phyloP scores from a whole-genome alignment of 2,797 vertebrate species.

The Avahi laniger region DNA sequence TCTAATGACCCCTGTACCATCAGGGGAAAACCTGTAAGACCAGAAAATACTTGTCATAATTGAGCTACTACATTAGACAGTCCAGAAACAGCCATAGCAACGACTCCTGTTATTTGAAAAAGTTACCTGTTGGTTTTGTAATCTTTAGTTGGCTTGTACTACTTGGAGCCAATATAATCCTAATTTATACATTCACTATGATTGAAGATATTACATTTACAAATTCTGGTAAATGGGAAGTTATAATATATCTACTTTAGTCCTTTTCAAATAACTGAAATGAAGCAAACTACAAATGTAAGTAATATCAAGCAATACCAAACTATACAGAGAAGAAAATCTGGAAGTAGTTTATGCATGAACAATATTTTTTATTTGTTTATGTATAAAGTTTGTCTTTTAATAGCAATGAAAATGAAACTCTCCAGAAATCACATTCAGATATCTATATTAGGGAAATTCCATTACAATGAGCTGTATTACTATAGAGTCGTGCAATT shows the following conservation, averaged over 20 bases:
- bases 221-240: background rate
- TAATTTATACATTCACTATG: background rate
- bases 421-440: slow-evolving; percentile 8
- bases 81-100: background rate
- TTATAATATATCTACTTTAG: background rate
- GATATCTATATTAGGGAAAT: slow-evolving; percentile 47
- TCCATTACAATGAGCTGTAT: slow-evolving; percentile 20
- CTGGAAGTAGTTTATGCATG: slow-evolving; percentile 2
- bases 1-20: background rate
- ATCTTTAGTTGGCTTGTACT: background rate
- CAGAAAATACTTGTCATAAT: background rate
- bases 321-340: background rate
- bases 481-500: background rate
- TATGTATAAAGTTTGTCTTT: slow-evolving; percentile 50
- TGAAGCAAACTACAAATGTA: background rate
- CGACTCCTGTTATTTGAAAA: background rate
- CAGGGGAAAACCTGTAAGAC: background rate
- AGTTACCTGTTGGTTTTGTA: background rate
- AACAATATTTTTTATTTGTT: slow-evolving; percentile 15
- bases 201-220: background rate
- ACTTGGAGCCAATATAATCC: background rate
- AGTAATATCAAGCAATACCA: background rate
- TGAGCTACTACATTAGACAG: background rate
- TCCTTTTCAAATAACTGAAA: slow-evolving; percentile 3
- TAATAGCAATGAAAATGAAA: slow-evolving; percentile 46